Base-by-base conservation (phyloP, 2,113 vertebrate genomes). In the Haemorhous mexicanus region DNA sequence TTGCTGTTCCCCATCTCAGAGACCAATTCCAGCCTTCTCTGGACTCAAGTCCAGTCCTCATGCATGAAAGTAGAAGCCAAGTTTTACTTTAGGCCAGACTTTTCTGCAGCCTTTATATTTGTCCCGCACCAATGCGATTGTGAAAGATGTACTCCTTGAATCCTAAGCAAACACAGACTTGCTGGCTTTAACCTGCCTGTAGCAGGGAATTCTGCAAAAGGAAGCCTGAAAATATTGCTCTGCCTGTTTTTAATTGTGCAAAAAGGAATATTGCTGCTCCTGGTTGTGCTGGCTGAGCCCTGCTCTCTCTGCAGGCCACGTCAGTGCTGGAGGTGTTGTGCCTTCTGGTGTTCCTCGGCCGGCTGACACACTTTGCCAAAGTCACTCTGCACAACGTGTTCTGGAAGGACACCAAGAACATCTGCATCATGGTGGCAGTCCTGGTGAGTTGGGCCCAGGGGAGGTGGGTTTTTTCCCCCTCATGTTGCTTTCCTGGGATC, bases 321-420 rank as follows among this genome's bases (percentile, higher is more conserved):
- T 97, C 98, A 21, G 16, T 98, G 73, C 92, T 97, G 5, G 99
- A 99, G 97, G 97, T 99, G 18, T 30, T 99, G 49, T 99, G 99
- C 70, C 97, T 99, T 59, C 75, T 98, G 37, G 98, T 97, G 26
- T 99, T 99, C 96, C 96, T 98, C 3, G 61, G 96, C 4, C 98
- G 99, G 7, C 96, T 99, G 22, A 64, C 97, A 3, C 99, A 99
- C 80, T 99, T 98, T 89, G 98, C 98, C 44, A 98, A 98, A 79
- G 98, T 99, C 74, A 99, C 98, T 43, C 98, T 97, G 46, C 96
- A 96, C 13, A 94, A 82, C 2, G 96, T 98, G n/a, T 99, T 99
- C 97, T 99, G 99, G 99, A 99, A 98, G 92, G 99, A 99, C 83
- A 98, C 98, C 21, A 99, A 99, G 89, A 99, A 99, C 94, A 99